phyloP scores from a whole-genome alignment of 2,113 vertebrate genomes.

The Synchiropus splendidus region DNA sequence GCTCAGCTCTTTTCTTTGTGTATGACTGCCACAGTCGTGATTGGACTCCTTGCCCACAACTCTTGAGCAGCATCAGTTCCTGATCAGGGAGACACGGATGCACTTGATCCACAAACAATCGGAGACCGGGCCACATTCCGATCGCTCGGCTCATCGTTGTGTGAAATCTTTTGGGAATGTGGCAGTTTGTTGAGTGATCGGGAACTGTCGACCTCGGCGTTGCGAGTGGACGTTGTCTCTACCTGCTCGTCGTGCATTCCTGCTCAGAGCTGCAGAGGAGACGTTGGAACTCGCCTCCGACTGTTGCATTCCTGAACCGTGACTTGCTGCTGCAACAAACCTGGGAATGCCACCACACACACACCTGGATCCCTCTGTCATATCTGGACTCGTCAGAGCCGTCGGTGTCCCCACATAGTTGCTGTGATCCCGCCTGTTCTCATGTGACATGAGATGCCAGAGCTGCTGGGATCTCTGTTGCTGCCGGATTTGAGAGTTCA shows the following conservation, averaged over 20 bases:
- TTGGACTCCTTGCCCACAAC: too few relatives aligned
- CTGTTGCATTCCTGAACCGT: slow-evolving; percentile 52
- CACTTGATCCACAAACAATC: too few relatives aligned
- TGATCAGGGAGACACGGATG: too few relatives aligned
- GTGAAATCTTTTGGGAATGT: too few relatives aligned
- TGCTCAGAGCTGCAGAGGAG: slow-evolving; percentile 35
- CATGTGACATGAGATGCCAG: slow-evolving; percentile 5
- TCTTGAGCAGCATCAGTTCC: too few relatives aligned
- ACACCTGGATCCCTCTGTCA: slow-evolving; percentile 23
- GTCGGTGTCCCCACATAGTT: not conserved
- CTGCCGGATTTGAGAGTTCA: slow-evolving; percentile 3
- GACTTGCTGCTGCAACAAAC: slow-evolving; percentile 31
- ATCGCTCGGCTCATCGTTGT: too few relatives aligned
- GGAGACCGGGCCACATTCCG: too few relatives aligned
- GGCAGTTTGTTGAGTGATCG: not conserved
- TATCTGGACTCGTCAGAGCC: slow-evolving; percentile 3
- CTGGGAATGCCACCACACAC: slow-evolving; percentile 15
- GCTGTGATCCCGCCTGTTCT: not conserved
- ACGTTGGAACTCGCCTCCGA: slow-evolving; percentile 53
- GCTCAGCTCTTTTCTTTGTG: too few relatives aligned
- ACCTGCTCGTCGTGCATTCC: slow-evolving; percentile 50
- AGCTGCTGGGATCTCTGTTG: slow-evolving; percentile 12
- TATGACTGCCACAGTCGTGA: too few relatives aligned
- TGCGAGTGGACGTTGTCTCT: slow-evolving; percentile 26
- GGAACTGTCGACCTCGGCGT: slow-evolving; percentile 3